Evolutionary conservation across 2,113 vertebrate species (phyloP), one percentile per base, ranked within the genome.

Genomic region (Pachyramphus minor): DNA sequence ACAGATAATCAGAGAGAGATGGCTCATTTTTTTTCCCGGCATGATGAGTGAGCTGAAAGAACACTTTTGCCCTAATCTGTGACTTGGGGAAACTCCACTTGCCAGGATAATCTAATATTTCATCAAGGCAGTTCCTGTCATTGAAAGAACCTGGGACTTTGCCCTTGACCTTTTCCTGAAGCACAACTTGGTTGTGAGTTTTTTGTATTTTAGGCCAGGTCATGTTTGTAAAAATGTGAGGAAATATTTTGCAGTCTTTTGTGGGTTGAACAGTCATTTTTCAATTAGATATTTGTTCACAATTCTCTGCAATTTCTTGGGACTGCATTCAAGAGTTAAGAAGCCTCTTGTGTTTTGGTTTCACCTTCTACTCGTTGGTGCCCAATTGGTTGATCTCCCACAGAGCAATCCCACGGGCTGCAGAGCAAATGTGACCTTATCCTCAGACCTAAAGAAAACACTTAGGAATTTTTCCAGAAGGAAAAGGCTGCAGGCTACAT

Each of bases 101-200:
- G 30, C 31, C 22, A 56, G 21, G 9, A 44, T 56, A 18, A 77
- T 7, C 18, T 59, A 30, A 14, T 77, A 50, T 18, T 72, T 84
- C 30, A 69, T 35, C 37, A 60, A 68, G 37, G 16, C 9, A 47
- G 10, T 21, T 68, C 42, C 42, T 49, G 7, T 35, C 31, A 49
- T 24, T 71, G 23, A 49, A 87, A 47, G 69, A 87, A 33, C 17
- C 14, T 59, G 19, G 2, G 14, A 25, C 12, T 76, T 76, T 80
- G 11, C 18, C n/a, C 56, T 84, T 35, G 9, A 71, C 8, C 16
- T 68, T 64, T 67, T 72, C 33, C 56, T 71, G 62, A 89, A 63
- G 14, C 5, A 41, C 8, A 42, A 2, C 14, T 73, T 81, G 19
- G 17, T 17, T 87, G 41, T 30, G 19, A 1, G 1, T 0, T 35